A percentile compares a stretch with the other conserved stretches of the same genome.
phyloP scores from a whole-genome alignment of 2,888 invertebrate genomes.

The Eutolmus rufibarbis region DNA sequence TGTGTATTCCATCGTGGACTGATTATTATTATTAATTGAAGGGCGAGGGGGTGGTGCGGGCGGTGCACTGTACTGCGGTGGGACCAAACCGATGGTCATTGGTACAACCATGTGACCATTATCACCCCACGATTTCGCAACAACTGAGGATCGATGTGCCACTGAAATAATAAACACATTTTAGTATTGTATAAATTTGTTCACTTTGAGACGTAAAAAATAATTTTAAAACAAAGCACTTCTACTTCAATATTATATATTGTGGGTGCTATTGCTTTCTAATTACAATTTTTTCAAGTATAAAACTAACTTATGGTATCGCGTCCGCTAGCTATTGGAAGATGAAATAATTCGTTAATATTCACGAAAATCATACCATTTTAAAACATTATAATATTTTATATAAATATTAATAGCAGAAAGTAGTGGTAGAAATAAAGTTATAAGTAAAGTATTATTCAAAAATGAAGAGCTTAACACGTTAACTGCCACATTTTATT shows the following conservation, averaged over 20 bases:
- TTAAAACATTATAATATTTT: not conserved
- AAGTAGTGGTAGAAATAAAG: not conserved
- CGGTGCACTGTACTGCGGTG: constrained; percentile 49
- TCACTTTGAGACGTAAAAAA: not conserved
- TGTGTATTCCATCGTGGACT: constrained; percentile 40
- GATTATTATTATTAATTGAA: constrained; percentile 19
- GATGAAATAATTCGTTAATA: not conserved
- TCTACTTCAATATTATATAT: not conserved
- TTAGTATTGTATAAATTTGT: not conserved
- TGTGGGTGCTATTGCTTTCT: not conserved
- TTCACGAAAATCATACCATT: not conserved
- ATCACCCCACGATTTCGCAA: constrained; percentile 44
- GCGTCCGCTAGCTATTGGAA: constrained; percentile 42
- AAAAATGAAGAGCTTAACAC: no score
- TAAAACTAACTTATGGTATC: constrained; percentile 44
- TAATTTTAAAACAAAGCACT: not conserved
- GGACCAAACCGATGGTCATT: constrained; percentile 44
- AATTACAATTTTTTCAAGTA: not conserved
- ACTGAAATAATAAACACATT: constrained; percentile 29
- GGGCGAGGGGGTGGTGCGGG: constrained; percentile 45
- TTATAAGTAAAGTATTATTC: not conserved
- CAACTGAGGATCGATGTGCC: constrained; percentile 47
- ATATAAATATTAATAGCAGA: not conserved
- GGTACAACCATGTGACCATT: constrained; percentile 47
- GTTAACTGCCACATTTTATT: no score